Evolutionary conservation across 2,113 vertebrate genomes (phyloP).

Genomic region (Psilopogon haemacephalus): DNA sequence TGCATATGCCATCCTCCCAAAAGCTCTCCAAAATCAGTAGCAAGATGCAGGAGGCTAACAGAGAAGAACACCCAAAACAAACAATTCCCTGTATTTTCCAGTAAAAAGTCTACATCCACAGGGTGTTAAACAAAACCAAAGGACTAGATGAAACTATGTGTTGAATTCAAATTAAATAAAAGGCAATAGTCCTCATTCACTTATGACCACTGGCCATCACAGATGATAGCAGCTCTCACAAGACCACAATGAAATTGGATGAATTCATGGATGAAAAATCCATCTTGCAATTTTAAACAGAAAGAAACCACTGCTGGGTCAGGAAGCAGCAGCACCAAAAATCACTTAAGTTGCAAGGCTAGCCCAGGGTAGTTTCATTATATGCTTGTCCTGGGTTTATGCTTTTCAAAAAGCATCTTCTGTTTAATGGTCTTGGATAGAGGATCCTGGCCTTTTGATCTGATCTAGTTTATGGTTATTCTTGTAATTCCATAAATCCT

Average conservation of each 20-base stretch:
- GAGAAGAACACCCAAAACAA: too few relatives aligned
- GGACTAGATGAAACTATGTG: background rate
- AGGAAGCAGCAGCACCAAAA: background rate
- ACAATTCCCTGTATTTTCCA: background rate
- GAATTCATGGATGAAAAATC: background rate
- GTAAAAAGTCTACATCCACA: background rate
- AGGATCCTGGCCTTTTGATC: background rate
- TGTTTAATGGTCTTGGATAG: background rate
- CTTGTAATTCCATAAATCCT: background rate
- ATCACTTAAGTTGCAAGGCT: background rate
- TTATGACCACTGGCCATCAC: background rate
- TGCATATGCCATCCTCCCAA: accelerated
- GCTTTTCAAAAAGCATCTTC: background rate
- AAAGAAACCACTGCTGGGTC: background rate
- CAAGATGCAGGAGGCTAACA: background rate
- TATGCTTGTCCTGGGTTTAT: background rate
- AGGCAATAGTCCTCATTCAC: background rate
- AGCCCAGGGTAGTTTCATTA: background rate
- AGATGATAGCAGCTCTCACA: background rate
- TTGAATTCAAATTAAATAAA: background rate
- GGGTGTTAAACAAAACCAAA: background rate
- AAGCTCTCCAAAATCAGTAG: background rate
- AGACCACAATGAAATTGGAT: background rate
- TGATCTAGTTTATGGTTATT: background rate
- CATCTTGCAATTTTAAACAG: background rate